Percentiles rank a stretch among this genome's conserved stretches.
phyloP scores from a whole-genome alignment of 2,113 vertebrate species.

The Apaloderma vittatum region DNA sequence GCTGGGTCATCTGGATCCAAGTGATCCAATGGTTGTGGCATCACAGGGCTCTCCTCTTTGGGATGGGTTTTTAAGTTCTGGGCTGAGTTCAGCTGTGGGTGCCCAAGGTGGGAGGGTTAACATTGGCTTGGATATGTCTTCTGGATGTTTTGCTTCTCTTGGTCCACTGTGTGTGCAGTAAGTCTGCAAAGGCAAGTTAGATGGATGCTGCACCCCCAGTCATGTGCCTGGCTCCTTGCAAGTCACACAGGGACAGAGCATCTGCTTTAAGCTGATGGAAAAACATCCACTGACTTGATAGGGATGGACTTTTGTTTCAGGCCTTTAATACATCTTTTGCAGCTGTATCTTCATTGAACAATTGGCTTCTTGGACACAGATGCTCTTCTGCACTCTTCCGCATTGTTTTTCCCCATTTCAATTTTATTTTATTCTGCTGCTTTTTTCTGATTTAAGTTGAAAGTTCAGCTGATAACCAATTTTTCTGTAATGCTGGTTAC shows the following conservation, averaged over 20 bases:
- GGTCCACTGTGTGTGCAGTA: not conserved
- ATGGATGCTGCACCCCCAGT: rapidly evolving
- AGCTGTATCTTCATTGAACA: not conserved
- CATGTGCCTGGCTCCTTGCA: not conserved
- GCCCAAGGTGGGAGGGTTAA: not conserved
- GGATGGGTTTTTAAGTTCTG: not conserved
- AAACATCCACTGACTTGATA: not conserved
- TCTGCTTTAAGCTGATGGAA: not conserved
- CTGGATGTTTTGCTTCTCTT: not conserved
- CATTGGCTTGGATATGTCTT: not conserved
- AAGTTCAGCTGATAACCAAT: conserved; percentile 14
- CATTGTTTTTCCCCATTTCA: not conserved
- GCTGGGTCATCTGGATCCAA: not conserved
- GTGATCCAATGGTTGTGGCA: rapidly evolving
- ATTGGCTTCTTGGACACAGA: not conserved
- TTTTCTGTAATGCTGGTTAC: not conserved
- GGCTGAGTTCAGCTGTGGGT: not conserved
- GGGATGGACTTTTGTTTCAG: not conserved
- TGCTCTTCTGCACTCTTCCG: not conserved
- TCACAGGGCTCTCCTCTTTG: not conserved
- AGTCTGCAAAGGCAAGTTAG: not conserved
- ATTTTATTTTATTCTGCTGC: not conserved
- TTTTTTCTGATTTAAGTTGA: not conserved
- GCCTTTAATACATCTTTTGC: not conserved
- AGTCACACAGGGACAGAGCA: not conserved